phyloP scores from a whole-genome alignment of 1,140 invertebrate species.

The Drosophila arawakana region DNA sequence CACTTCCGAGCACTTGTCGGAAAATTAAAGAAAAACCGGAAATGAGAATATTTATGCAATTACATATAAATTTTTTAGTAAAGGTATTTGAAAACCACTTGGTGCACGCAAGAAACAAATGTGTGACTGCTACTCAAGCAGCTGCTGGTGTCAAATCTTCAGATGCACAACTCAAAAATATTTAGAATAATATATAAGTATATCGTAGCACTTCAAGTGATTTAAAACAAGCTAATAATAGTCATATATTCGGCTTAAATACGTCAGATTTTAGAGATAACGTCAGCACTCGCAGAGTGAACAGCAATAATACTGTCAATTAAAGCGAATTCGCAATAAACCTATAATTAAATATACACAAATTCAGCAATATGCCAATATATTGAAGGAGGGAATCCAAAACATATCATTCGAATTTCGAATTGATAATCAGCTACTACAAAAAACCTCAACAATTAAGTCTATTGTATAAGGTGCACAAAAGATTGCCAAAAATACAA shows the following conservation, averaged over 20 bases:
- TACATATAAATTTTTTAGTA: background rate
- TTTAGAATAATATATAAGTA: background rate
- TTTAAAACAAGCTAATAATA: background rate
- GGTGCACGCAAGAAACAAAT: background rate
- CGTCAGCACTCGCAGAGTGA: conserved; percentile 3
- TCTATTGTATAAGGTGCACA: conserved; percentile 49
- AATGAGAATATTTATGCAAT: background rate
- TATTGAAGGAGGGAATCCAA: conserved; percentile 49
- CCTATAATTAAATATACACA: conserved; percentile 52
- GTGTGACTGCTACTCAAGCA: background rate
- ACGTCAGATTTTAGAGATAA: background rate
- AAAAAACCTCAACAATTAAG: conserved; percentile 68
- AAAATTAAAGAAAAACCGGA: too few species aligned
- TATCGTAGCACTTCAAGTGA: background rate
- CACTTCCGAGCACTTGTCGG: too few species aligned
- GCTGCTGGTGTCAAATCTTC: background rate
- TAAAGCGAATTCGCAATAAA: conserved; percentile 37
- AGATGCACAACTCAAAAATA: background rate
- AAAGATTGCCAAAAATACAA: background rate
- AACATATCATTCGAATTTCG: conserved; percentile 69
- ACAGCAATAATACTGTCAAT: conserved; percentile 23
- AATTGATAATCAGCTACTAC: conserved; percentile 46
- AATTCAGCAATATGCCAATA: conserved; percentile 65
- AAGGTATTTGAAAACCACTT: background rate
- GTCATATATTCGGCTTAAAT: too few species aligned